A percentile compares a stretch with the other conserved stretches of the same genome.
Conservation (phyloP, 2,888 invertebrate species). For the Brachyptera risi region DNA sequence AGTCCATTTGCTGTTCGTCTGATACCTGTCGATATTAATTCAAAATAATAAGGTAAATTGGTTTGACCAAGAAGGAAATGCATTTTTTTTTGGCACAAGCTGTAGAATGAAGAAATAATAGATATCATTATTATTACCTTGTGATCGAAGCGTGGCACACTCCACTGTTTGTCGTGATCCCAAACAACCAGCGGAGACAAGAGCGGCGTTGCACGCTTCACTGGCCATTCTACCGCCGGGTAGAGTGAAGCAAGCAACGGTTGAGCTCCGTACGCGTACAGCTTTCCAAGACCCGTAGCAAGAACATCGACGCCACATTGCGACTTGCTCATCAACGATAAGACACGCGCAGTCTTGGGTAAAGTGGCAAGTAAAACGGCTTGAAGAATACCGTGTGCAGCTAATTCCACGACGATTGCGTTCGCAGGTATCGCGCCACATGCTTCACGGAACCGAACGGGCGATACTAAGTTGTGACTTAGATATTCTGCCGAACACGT, state of each 20-base stretch:
- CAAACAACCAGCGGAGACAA: not conserved
- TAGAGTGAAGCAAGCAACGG: not conserved
- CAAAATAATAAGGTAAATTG: too few relatives aligned
- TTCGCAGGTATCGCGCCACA: too few relatives aligned
- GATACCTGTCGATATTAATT: too few relatives aligned
- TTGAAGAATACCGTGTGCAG: not conserved
- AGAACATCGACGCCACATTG: not conserved
- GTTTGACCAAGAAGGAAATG: too few relatives aligned
- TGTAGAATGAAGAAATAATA: too few relatives aligned
- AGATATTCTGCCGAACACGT: too few relatives aligned
- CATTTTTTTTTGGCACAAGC: too few relatives aligned
- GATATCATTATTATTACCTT: too few relatives aligned
- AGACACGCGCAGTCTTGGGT: not conserved
- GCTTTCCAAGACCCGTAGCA: not conserved
- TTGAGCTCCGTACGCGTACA: not conserved
- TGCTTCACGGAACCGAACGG: too few relatives aligned
- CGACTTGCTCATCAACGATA: not conserved
- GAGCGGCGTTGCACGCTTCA: not conserved
- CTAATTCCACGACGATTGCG: not conserved
- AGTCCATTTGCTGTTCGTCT: too few relatives aligned
- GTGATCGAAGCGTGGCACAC: not conserved
- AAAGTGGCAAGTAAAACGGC: not conserved
- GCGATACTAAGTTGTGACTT: too few relatives aligned
- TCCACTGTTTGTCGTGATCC: not conserved
- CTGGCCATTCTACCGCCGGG: not conserved